Conservation (phyloP, 2,888 invertebrate species). For the Brachypalpus laphriformis region DNA sequence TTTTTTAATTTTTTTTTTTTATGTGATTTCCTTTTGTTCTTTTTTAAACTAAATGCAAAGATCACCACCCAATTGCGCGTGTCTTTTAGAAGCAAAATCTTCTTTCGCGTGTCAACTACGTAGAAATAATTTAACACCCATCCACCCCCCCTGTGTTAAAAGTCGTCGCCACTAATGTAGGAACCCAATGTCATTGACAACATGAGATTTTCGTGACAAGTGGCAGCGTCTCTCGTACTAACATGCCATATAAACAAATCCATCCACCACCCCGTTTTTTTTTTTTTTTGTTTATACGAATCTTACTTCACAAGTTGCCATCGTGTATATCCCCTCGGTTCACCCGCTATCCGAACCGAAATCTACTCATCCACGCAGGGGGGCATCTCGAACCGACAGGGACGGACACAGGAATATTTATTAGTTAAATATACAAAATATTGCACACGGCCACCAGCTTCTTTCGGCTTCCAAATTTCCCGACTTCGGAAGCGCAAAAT, state of each 20-base stretch:
- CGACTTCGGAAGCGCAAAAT: slow-evolving; percentile 72
- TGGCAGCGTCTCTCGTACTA: slow-evolving; percentile 39
- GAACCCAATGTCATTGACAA: slow-evolving; percentile 70
- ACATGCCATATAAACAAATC: slow-evolving; percentile 44
- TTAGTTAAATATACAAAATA: slow-evolving; percentile 81
- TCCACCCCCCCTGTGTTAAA: not conserved
- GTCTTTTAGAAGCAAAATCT: not conserved
- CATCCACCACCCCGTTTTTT: slow-evolving; percentile 3
- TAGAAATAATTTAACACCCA: slow-evolving; percentile 40
- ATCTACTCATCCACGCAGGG: slow-evolving; percentile 10
- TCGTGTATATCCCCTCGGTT: not conserved
- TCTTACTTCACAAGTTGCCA: slow-evolving; percentile 11
- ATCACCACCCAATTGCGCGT: slow-evolving; percentile 2
- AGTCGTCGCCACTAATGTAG: slow-evolving; percentile 7
- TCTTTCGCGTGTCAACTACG: slow-evolving; percentile 37
- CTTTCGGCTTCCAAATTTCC: slow-evolving; percentile 52
- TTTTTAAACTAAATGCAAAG: not conserved
- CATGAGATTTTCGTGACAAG: slow-evolving; percentile 67
- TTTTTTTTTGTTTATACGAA: slow-evolving; percentile 38
- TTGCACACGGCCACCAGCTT: slow-evolving; percentile 82
- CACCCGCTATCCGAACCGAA: not conserved
- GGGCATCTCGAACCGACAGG: slow-evolving; percentile 33
- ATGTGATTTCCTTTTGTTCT: not conserved
- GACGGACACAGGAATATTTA: slow-evolving; percentile 55
- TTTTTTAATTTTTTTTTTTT: not conserved